These are phyloP conservation scores for Crotalus horridus DNA, from an alignment of 2,113 vertebrate genomes.

Conservation along the genomic window DNA sequence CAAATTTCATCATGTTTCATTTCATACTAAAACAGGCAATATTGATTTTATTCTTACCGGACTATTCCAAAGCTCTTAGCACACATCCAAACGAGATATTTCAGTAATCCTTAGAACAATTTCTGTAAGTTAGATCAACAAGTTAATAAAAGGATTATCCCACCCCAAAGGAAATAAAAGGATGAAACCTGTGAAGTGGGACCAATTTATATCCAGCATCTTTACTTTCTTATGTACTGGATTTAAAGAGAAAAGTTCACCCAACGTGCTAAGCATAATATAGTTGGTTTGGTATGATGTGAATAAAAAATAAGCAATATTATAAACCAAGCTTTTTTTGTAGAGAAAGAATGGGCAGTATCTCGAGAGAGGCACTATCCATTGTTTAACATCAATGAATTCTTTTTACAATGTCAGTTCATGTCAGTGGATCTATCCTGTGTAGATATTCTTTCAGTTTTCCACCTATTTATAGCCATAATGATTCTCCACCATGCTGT, in stretches of 20 bases:
- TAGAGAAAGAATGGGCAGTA: background rate
- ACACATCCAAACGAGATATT: background rate
- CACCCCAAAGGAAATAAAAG: background rate
- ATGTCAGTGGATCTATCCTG: background rate
- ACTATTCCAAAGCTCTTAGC: background rate
- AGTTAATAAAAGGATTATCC: background rate
- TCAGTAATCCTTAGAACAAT: background rate
- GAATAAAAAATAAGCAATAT: background rate
- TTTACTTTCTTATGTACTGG: background rate
- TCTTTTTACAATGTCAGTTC: background rate
- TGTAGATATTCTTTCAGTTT: background rate
- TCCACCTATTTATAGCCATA: background rate
- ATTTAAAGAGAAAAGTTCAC: background rate
- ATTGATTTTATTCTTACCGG: conserved; percentile 44
- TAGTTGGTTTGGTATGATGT: background rate
- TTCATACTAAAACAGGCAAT: conserved; percentile 29
- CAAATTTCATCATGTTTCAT: conserved; percentile 56
- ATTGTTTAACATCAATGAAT: background rate
- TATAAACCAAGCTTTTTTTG: background rate
- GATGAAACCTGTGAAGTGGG: background rate
- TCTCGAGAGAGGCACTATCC: background rate
- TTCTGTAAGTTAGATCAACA: background rate
- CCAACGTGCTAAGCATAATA: background rate
- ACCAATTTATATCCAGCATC: background rate
- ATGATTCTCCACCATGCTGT: background rate